phyloP scores from a whole-genome alignment of 2,888 invertebrate genomes.

The Tachystola acroxantha region DNA sequence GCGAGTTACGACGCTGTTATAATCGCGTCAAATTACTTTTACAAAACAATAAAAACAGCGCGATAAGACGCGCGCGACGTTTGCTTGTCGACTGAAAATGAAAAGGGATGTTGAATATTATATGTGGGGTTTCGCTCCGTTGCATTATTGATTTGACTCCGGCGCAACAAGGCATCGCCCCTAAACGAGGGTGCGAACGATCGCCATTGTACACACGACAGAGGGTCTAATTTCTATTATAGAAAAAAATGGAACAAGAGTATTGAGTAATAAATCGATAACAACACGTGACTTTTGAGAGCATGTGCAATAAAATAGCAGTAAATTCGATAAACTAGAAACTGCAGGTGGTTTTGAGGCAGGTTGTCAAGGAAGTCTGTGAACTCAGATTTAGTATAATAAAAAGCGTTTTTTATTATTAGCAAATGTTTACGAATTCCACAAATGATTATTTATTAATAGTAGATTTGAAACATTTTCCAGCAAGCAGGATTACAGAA shows the following conservation, averaged over 20 bases:
- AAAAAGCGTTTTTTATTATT: too few species aligned
- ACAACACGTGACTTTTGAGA: slow-evolving; percentile 23
- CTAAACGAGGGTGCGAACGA: slow-evolving; percentile 36
- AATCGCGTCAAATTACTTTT: slow-evolving; percentile 63
- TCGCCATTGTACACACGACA: slow-evolving; percentile 24
- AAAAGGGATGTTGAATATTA: slow-evolving; percentile 20
- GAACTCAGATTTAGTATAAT: too few species aligned
- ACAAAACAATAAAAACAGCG: slow-evolving; percentile 62
- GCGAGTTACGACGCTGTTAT: slow-evolving; percentile 35
- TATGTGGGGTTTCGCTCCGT: slow-evolving; percentile 31
- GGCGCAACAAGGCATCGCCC: slow-evolving; percentile 56
- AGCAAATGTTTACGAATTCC: too few species aligned
- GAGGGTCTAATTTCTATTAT: slow-evolving; percentile 25
- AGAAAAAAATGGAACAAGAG: slow-evolving; percentile 26
- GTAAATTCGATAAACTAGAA: slow-evolving; percentile 5
- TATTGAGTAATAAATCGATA: slow-evolving; percentile 42
- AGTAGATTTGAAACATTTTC: too few species aligned
- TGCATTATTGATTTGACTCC: slow-evolving; percentile 64
- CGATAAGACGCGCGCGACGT: slow-evolving; percentile 56
- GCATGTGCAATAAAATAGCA: slow-evolving; percentile 19
- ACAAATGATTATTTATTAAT: too few species aligned
- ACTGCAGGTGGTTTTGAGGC: not conserved
- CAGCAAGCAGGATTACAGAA: too few species aligned
- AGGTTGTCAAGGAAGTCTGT: too few species aligned
- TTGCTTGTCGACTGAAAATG: slow-evolving; percentile 31